Evolutionary conservation across 2,888 invertebrate species (phyloP), one percentile per base, ranked within the genome.

Genomic region (Eudemis profundana): DNA sequence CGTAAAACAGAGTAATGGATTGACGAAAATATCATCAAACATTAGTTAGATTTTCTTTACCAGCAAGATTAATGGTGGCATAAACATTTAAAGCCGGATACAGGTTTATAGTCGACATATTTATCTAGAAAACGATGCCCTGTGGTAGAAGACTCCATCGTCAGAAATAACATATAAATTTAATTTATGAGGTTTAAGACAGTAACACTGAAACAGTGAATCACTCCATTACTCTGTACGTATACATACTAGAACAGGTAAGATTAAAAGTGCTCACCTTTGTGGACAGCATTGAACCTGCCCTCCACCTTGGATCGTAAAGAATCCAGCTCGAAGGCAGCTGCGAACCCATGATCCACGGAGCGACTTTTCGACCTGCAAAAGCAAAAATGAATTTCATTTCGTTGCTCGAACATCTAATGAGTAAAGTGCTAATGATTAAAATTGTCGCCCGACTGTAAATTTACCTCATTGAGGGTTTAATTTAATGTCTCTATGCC

Each of bases 351-450:
- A 94, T 97, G 97, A 93, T 97, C 97, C 79, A 97, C 97, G 78
- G 97, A 97, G 78, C 96, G 95, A 87, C 97, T 97, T 91, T 97
- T 97, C 87, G 96, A 97, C 96, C 97, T 97, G 94, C 71, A 94
- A 94, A 70, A 73, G 72, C 56, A 72, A 74, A 77, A 66, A 69
- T 64, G 51, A n/a, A 33, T 4, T 10, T 33, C 8, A 33, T 33
- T 2, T 8, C 33, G 10, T 8, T 8, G 5, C 10, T 10, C 8
- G 2, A 33, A 7, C 10, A 33, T 8, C 33, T 2, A 8, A 2
- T 8, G 8, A 33, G 5, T 33, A 33, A 33, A 33, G 33, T 2
- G 33, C 23, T 23, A n/a, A n/a, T n/a, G n/a, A n/a, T n/a, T n/a
- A n/a, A n/a, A n/a, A n/a, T n/a, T n/a, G n/a, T n/a, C n/a, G n/a